Percentiles rank a stretch among this genome's conserved stretches.
Evolutionary conservation across 2,113 vertebrate genomes (phyloP).

Genomic region (Marmota monax): DNA sequence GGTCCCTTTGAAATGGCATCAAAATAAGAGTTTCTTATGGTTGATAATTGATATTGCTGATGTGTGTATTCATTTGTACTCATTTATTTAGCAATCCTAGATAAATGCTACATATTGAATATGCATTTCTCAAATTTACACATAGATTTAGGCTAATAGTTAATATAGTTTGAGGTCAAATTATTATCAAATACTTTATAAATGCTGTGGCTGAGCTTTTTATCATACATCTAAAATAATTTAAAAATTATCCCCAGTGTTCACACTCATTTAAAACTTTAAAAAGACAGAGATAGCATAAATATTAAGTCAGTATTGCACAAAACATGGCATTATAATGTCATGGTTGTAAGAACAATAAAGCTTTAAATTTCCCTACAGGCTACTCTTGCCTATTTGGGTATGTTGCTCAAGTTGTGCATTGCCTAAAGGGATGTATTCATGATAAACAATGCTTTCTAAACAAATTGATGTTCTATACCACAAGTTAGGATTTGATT

Average conservation of each 20-base stretch:
- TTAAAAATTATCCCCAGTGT: slow-evolving; percentile 34
- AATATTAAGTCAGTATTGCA: slow-evolving; percentile 63
- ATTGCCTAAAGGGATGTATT: slow-evolving; percentile 57
- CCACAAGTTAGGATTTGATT: slow-evolving; percentile 62
- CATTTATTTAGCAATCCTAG: slow-evolving; percentile 37
- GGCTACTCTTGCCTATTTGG: slow-evolving; percentile 48
- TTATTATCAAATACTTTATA: slow-evolving; percentile 37
- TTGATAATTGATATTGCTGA: not conserved
- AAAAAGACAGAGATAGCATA: slow-evolving; percentile 60
- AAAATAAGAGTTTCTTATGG: not conserved
- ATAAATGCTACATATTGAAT: not conserved
- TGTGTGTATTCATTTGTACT: not conserved
- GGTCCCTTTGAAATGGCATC: not conserved
- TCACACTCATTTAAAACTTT: slow-evolving; percentile 68
- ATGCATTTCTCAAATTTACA: not conserved
- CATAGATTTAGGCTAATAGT: not conserved
- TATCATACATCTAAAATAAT: slow-evolving; percentile 55
- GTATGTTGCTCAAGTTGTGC: slow-evolving; percentile 49
- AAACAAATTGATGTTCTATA: slow-evolving; percentile 46
- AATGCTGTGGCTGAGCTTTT: not conserved
- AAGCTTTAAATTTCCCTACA: slow-evolving; percentile 79
- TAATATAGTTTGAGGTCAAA: slow-evolving; percentile 12
- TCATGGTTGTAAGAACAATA: slow-evolving; percentile 61
- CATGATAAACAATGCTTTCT: slow-evolving; percentile 66
- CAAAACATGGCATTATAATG: slow-evolving; percentile 57